Percentiles rank a stretch among this genome's conserved stretches.
These are phyloP conservation scores for Syngnathus acus DNA, from an alignment of 2,797 vertebrate genomes.

Conservation along the genomic window DNA sequence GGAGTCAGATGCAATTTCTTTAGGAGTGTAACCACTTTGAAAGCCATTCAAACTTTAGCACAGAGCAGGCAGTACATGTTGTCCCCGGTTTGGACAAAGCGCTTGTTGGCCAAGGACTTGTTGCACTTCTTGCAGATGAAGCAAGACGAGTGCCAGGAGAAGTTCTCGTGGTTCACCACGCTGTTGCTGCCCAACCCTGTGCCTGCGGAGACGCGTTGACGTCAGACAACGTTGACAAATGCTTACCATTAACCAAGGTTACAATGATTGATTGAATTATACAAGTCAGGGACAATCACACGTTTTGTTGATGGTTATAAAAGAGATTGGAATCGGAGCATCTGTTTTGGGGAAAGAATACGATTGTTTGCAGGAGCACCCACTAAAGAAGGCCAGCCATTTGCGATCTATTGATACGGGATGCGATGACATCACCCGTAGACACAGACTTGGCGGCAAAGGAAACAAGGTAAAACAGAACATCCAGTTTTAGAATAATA, in stretches of 20 bases:
- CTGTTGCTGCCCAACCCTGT: constrained; percentile 86
- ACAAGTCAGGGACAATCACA: neutral
- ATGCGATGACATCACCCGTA: too few species aligned
- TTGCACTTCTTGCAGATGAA: constrained; percentile 97
- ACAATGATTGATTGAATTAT: neutral
- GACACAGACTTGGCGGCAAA: too few species aligned
- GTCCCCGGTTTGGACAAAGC: constrained; percentile 82
- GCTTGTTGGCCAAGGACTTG: constrained; percentile 91
- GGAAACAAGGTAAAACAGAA: too few species aligned
- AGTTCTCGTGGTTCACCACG: constrained; percentile 93
- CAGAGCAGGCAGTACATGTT: constrained; percentile 91
- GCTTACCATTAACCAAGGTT: neutral
- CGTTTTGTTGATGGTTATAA: neutral
- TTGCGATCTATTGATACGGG: too few species aligned
- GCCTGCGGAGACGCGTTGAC: constrained; percentile 54
- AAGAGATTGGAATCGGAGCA: neutral
- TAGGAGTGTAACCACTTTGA: neutral
- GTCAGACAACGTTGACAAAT: neutral
- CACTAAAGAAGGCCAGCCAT: too few species aligned
- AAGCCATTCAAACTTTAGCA: constrained; percentile 80
- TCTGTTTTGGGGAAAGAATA: neutral
- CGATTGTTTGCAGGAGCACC: too few species aligned
- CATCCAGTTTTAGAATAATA: too few species aligned
- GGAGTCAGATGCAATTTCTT: neutral
- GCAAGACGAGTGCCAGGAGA: constrained; percentile 95